phyloP scores from a whole-genome alignment of 2,888 invertebrate species.

The Drosophila colorata region DNA sequence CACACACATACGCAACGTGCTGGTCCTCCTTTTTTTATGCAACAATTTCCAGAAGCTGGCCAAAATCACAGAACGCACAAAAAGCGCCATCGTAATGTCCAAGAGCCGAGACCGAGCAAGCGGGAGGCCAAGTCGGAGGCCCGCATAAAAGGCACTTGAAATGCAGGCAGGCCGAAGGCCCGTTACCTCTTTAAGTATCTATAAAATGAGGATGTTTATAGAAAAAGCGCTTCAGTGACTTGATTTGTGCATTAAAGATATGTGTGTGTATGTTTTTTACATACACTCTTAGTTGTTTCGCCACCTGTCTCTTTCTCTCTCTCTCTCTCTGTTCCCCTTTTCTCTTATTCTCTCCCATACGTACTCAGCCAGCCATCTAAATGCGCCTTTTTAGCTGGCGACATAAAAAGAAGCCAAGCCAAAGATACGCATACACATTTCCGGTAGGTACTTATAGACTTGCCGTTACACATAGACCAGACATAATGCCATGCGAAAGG shows the following conservation, averaged over 20 bases:
- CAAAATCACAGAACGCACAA: slow-evolving; percentile 60
- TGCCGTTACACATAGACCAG: slow-evolving; percentile 38
- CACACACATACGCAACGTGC: slow-evolving; percentile 35
- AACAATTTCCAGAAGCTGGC: slow-evolving; percentile 65
- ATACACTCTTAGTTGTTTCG: slow-evolving; percentile 5
- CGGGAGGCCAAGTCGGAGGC: slow-evolving; percentile 18
- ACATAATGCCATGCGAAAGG: slow-evolving; percentile 72
- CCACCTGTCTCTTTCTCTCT: slow-evolving; percentile 58
- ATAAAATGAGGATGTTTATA: slow-evolving; percentile 79
- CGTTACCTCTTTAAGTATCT: slow-evolving; percentile 77
- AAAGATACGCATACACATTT: slow-evolving; percentile 32
- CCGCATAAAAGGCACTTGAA: slow-evolving; percentile 75
- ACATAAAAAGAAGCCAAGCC: slow-evolving; percentile 61
- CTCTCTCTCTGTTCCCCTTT: slow-evolving; percentile 38
- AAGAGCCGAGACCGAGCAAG: slow-evolving; percentile 30
- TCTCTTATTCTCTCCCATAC: background rate
- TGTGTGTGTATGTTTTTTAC: slow-evolving; percentile 31
- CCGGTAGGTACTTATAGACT: slow-evolving; percentile 58
- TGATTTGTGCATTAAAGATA: slow-evolving; percentile 80
- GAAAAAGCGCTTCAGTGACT: slow-evolving; percentile 76
- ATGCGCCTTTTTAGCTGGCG: slow-evolving; percentile 33
- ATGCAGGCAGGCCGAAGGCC: slow-evolving; percentile 50
- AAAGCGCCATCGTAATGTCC: slow-evolving; percentile 65
- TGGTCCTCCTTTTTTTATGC: slow-evolving; percentile 69
- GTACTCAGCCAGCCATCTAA: slow-evolving; percentile 17